Evolutionary conservation across 2,888 invertebrate species (phyloP).

Genomic region (Diaprepes abbreviatus): DNA sequence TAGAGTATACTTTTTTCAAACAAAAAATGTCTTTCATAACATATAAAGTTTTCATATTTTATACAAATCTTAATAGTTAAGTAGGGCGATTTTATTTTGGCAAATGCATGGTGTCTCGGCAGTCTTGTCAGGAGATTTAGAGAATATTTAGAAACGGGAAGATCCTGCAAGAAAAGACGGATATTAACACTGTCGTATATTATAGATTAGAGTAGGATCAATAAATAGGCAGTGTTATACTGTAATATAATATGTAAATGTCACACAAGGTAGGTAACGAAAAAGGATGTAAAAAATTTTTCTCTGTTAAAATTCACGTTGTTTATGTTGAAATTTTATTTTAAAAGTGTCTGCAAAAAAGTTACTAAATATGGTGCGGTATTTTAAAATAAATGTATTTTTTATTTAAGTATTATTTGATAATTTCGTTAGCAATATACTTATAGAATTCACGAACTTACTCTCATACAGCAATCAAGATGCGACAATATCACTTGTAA

Average conservation of each 20-base stretch:
- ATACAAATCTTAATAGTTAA: slow-evolving; percentile 37
- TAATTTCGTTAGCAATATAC: background rate
- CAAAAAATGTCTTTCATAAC: slow-evolving; percentile 44
- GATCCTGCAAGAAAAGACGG: slow-evolving; percentile 63
- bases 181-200: slow-evolving; percentile 67
- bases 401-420: background rate
- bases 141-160: slow-evolving; percentile 50
- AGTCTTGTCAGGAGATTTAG: slow-evolving; percentile 39
- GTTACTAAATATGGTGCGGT: background rate
- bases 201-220: slow-evolving; percentile 66
- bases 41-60: slow-evolving; percentile 49
- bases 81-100: slow-evolving; percentile 40
- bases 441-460: background rate
- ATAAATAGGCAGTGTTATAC: slow-evolving; percentile 69
- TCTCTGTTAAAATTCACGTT: slow-evolving; percentile 4
- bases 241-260: slow-evolving; percentile 55
- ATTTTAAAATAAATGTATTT: background rate
- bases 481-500: slow-evolving; percentile 1
- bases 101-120: slow-evolving; percentile 37
- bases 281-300: background rate
- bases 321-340: slow-evolving; percentile 3
- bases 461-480: background rate
- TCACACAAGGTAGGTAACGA: slow-evolving; percentile 12
- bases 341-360: slow-evolving; percentile 35
- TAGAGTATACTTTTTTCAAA: slow-evolving; percentile 38